A percentile compares a stretch with the other conserved stretches of the same genome.
These are phyloP conservation scores for Bibio marci DNA, from an alignment of 2,888 invertebrate genomes.

Conservation along the genomic window DNA sequence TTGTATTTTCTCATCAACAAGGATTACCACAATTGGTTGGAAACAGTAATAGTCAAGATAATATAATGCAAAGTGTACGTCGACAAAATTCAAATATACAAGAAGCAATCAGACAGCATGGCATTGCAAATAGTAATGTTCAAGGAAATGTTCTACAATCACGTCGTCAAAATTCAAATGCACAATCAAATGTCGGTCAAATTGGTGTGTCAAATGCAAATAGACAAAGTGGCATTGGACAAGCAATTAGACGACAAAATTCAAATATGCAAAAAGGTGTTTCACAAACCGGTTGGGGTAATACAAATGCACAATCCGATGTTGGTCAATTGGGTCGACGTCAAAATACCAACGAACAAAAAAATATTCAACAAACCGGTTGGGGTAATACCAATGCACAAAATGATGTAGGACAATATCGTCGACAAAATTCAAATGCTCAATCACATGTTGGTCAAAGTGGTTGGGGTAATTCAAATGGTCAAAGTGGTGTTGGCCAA, in stretches of 20 bases:
- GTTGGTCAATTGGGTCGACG: background rate
- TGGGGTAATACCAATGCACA: background rate
- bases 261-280: background rate
- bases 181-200: background rate
- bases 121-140: background rate
- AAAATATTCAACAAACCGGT: background rate
- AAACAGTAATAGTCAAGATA: too few relatives aligned
- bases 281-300: background rate
- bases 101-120: background rate
- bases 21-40: background rate
- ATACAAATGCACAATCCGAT: background rate
- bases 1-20: too few relatives aligned
- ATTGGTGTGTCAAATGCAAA: background rate
- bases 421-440: background rate
- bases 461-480: background rate
- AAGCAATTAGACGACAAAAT: background rate
- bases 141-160: background rate
- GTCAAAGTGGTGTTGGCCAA: too few relatives aligned
- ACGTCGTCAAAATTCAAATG: background rate
- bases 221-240: background rate
- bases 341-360: background rate
- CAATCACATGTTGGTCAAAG: background rate
- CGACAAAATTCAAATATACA: background rate
- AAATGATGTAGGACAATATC: background rate
- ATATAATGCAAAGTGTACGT: too few relatives aligned